A percentile compares a stretch with the other conserved stretches of the same genome.
Conservation (phyloP, 2,888 invertebrate genomes). For the Melieria omissa region DNA sequence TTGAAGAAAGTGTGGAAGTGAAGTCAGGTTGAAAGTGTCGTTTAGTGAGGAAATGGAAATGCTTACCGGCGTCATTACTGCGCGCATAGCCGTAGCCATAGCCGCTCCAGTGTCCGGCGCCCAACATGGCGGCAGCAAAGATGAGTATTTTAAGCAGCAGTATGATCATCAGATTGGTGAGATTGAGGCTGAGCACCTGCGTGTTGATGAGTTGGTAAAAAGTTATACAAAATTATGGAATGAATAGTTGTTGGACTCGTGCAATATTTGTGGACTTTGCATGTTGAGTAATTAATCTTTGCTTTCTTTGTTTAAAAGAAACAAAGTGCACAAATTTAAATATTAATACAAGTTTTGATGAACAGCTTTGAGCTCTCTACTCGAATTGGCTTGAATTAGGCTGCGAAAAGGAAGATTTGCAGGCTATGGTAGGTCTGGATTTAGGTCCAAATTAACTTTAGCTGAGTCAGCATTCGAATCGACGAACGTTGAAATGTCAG, state of each 20-base stretch:
- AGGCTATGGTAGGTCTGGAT: too few species aligned
- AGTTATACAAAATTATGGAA: not conserved
- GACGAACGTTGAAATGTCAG: too few species aligned
- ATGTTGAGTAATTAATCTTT: too few species aligned
- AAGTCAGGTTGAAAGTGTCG: not conserved
- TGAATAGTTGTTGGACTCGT: not conserved
- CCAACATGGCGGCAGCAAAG: slow-evolving; percentile 82
- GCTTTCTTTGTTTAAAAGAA: too few species aligned
- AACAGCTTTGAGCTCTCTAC: too few species aligned
- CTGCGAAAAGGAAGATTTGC: too few species aligned
- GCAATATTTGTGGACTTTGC: too few species aligned
- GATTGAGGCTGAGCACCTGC: slow-evolving; percentile 76
- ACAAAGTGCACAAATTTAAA: too few species aligned
- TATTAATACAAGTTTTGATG: too few species aligned
- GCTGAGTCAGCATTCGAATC: too few species aligned
- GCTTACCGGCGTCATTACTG: slow-evolving; percentile 41
- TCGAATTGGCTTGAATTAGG: too few species aligned
- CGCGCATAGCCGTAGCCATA: slow-evolving; percentile 65
- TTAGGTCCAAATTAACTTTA: too few species aligned
- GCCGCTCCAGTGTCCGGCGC: slow-evolving; percentile 75
- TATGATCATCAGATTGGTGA: slow-evolving; percentile 83
- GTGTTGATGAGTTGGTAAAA: not conserved
- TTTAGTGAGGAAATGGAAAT: not conserved
- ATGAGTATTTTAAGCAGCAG: slow-evolving; percentile 84
- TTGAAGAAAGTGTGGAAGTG: slow-evolving; percentile 15